Evolutionary conservation across 2,113 vertebrate species (phyloP).

Genomic region (Patagioenas fasciata): DNA sequence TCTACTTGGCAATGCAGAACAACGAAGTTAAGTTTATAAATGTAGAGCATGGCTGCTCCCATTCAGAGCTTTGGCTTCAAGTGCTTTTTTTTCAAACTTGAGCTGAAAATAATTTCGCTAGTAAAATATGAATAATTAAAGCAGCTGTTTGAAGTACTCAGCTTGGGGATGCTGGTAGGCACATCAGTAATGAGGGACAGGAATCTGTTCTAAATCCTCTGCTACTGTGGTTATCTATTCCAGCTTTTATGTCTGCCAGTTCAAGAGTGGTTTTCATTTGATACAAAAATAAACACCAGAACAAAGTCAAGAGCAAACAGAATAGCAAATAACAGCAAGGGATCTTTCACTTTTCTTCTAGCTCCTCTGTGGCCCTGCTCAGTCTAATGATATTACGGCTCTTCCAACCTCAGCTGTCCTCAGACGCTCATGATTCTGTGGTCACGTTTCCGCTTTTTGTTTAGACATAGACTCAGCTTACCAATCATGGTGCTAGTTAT

Average conservation of each 20-base stretch:
- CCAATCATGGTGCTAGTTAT: not conserved
- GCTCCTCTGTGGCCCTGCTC: not conserved
- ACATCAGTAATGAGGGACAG: not conserved
- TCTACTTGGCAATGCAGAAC: not conserved
- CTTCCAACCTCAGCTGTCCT: not conserved
- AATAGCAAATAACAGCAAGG: not conserved
- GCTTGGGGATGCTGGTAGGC: not conserved
- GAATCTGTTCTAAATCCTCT: slow-evolving; percentile 1
- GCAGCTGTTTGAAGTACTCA: slow-evolving; percentile 20
- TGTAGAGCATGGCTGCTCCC: not conserved
- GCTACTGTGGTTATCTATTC: not conserved
- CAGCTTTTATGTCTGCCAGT: not conserved
- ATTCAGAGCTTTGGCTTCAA: not conserved
- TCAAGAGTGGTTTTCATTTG: slow-evolving; percentile 10
- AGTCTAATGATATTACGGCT: not conserved
- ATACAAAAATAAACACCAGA: slow-evolving; percentile 21
- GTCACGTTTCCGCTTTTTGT: not conserved
- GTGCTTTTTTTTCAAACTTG: not conserved
- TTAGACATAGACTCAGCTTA: not conserved
- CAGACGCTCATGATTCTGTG: not conserved
- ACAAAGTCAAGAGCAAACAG: slow-evolving; percentile 17
- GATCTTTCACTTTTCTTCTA: not conserved
- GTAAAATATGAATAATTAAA: slow-evolving; percentile 45
- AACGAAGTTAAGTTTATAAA: not conserved
- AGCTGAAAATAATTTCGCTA: not conserved